These are phyloP conservation scores for Micromussa lordhowensis DNA, from an alignment of 92 coral and sea anemone species.

Conservation along the genomic window DNA sequence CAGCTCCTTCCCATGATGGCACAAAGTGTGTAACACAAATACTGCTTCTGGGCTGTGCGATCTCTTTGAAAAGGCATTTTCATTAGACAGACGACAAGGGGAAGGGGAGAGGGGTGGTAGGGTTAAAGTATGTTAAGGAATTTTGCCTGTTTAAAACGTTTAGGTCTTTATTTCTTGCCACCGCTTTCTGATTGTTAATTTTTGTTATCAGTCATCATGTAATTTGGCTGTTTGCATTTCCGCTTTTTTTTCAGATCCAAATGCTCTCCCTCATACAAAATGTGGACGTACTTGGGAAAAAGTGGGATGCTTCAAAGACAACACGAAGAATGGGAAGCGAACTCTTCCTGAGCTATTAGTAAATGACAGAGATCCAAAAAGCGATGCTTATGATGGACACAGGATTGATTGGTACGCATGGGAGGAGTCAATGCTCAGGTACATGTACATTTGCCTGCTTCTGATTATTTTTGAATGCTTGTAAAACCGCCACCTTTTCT, in stretches of 20 bases:
- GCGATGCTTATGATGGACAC: constrained; percentile 74
- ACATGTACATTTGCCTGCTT: constrained; percentile 17
- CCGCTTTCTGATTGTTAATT: not conserved
- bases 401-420: constrained; percentile 62
- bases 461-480: too few species aligned
- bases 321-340: constrained; percentile 13
- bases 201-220: not conserved
- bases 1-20: not conserved
- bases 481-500: too few species aligned
- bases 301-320: constrained; percentile 67
- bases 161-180: not conserved
- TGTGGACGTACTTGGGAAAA: constrained; percentile 65
- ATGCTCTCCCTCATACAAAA: constrained; percentile 51
- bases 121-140: too few species aligned
- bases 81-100: too few species aligned
- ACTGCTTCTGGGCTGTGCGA: too few species aligned
- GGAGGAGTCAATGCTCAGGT: constrained; percentile 74
- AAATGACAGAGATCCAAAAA: constrained; percentile 53
- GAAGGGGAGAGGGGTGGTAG: too few species aligned
- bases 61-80: too few species aligned
- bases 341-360: constrained; percentile 52
- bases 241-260: not conserved
- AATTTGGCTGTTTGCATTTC: too few species aligned
- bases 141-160: too few species aligned
- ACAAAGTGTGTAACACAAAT: not conserved